These are phyloP conservation scores for Syritta pipiens DNA, from an alignment of 2,888 invertebrate genomes.

Conservation along the genomic window DNA sequence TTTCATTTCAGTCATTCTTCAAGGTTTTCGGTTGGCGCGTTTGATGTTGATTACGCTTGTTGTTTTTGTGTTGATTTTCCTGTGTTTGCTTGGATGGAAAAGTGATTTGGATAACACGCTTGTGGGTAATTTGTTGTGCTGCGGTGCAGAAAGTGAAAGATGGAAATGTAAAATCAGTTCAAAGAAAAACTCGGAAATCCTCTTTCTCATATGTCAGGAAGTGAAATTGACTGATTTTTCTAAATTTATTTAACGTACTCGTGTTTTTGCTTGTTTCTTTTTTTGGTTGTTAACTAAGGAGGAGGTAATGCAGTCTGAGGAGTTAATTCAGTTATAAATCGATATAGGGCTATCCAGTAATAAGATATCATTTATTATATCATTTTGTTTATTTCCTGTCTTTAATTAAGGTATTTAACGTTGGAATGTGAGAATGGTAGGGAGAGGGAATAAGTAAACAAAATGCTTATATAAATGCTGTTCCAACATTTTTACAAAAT, in stretches of 20 bases:
- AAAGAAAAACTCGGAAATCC: constrained; percentile 31
- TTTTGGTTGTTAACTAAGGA: neutral
- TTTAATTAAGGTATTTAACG: neutral
- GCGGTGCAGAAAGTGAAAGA: constrained; percentile 32
- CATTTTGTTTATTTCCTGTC: neutral
- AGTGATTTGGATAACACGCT: constrained; percentile 43
- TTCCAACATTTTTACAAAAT: too few species aligned
- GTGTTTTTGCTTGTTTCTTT: neutral
- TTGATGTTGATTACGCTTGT: constrained; percentile 45
- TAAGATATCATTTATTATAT: neutral
- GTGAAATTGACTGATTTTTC: constrained; percentile 16
- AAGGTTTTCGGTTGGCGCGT: constrained; percentile 42
- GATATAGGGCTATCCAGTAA: neutral
- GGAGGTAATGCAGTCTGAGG: neutral
- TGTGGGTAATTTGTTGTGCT: constrained; percentile 34
- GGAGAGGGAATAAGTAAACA: too few species aligned
- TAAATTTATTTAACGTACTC: neutral
- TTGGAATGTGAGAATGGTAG: too few species aligned
- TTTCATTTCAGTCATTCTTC: constrained; percentile 44
- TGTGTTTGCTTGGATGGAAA: constrained; percentile 5
- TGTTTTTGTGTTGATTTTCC: neutral
- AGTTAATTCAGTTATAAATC: neutral
- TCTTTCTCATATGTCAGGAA: constrained; percentile 5
- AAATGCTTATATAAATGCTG: too few species aligned
- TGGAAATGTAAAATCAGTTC: constrained; percentile 35